Percentiles rank a stretch among this genome's conserved stretches.
Conservation (phyloP, 64 coral and sea anemone genomes). For the Trachythela sp. region DNA sequence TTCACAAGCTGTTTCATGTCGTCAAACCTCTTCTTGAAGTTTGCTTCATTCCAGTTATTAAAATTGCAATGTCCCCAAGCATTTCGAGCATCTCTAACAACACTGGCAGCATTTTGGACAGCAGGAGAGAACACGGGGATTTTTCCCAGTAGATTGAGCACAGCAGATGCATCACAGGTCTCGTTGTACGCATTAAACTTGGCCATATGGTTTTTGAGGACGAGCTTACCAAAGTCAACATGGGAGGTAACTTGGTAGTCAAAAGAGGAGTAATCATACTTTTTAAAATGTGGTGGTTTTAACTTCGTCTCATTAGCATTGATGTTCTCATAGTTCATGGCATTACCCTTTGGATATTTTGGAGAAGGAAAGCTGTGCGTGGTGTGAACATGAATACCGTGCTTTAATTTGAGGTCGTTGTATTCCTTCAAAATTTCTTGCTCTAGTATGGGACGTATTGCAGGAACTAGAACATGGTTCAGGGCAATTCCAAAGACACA, state of each 20-base stretch:
- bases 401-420: no score
- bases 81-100: neutral
- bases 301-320: slow-evolving; percentile 24
- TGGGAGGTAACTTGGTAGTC: slow-evolving; percentile 18
- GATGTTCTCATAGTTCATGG: slow-evolving; percentile 40
- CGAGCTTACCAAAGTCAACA: slow-evolving; percentile 44
- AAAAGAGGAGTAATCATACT: neutral
- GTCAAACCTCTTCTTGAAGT: neutral
- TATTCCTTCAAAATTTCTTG: no score
- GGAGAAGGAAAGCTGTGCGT: no score
- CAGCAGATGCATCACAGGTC: slow-evolving; percentile 28
- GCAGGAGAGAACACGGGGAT: slow-evolving; percentile 26
- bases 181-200: slow-evolving; percentile 28
- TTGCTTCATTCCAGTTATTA: neutral
- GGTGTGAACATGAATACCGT: no score
- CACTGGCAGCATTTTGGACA: neutral
- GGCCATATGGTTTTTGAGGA: slow-evolving; percentile 24
- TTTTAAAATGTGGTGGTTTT: neutral
- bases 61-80: slow-evolving; percentile 23
- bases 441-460: no score
- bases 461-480: no score
- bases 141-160: neutral
- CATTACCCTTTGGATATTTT: no score
- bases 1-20: neutral
- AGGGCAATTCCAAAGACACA: no score